Conservation (phyloP, 35 echinoderm and acorn worm genomes). For the Apostichopus californicus region DNA sequence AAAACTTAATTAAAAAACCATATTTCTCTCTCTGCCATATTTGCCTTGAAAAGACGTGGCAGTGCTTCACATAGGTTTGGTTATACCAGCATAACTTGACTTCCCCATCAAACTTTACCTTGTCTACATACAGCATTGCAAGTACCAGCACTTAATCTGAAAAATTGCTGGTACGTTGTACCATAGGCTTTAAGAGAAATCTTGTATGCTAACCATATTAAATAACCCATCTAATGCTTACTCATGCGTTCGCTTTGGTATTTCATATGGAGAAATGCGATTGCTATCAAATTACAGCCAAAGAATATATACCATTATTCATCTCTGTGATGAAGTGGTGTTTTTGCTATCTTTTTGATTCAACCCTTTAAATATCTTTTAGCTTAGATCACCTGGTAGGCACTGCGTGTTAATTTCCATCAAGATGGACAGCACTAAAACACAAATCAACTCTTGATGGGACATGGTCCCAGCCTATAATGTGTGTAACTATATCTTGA, state of each 20-base stretch:
- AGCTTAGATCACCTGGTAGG: not conserved
- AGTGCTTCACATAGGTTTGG: not conserved
- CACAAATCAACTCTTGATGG: too few species aligned
- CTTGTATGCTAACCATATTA: conserved; percentile 26
- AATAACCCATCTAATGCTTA: conserved; percentile 7
- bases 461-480: too few species aligned
- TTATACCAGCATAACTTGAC: conserved; percentile 1
- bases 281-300: not conserved
- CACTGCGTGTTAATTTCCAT: too few species aligned
- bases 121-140: not conserved
- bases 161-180: not conserved
- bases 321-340: not conserved
- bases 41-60: not conserved
- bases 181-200: not conserved
- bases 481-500: too few species aligned
- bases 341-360: not conserved
- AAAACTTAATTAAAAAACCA: not conserved
- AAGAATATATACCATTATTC: not conserved
- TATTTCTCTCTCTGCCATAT: not conserved
- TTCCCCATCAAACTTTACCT: conserved; percentile 40
- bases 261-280: not conserved
- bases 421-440: too few species aligned
- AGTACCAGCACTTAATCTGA: not conserved
- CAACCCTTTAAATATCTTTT: not conserved
- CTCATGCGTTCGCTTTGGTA: not conserved